Base-by-base conservation (phyloP, 2,797 vertebrate species). In the Taeniopygia guttata region DNA sequence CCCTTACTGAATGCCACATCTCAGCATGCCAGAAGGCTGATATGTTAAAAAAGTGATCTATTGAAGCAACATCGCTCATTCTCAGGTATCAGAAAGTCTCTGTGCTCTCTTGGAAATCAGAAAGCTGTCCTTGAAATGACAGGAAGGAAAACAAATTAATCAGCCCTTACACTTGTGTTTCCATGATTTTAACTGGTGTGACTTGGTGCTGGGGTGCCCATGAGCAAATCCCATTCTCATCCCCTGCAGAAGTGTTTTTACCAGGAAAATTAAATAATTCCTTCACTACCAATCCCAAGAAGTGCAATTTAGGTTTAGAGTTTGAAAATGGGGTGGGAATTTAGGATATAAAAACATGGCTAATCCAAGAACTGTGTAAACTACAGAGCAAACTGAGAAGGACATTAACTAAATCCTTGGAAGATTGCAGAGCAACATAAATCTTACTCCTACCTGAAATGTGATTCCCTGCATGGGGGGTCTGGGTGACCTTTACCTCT, bases 401-500 rank as follows among this genome's bases (percentile, higher is more conserved):
- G 72, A 34, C 56, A 80, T 70, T 70, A 42, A 34, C n/a, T 84
- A 87, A 93, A 93, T 48, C 86, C 86, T 66, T 66, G 16, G 26
- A 45, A 38, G 51, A 40, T 10, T 84, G 18, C 64, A 84, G 77
- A 51, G 40, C 62, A 51, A 22, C 67, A 51, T 89, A 89, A 84
- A 92, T 79, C 80, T 70, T 38, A 40, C 15, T 40, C 46, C 77
- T 54, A 14, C 89, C 51, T 90, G 95, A 92, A 95, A 96, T 64
- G 4, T 48, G 84, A 94, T 43, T 90, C 94, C 48, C 90, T 91
- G 55, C 85, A 3, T 52, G 85, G 93, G 87, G 17, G 80, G 93
- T 88, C 93, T 82, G 59, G 29, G 54, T 73, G 36, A 81, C 91
- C 63, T 90, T 93, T 86, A 84, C 83, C 86, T 92, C 80, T 52